These are phyloP conservation scores for Acromyrmex charruanus DNA, from an alignment of 1,140 invertebrate species.

Conservation along the genomic window DNA sequence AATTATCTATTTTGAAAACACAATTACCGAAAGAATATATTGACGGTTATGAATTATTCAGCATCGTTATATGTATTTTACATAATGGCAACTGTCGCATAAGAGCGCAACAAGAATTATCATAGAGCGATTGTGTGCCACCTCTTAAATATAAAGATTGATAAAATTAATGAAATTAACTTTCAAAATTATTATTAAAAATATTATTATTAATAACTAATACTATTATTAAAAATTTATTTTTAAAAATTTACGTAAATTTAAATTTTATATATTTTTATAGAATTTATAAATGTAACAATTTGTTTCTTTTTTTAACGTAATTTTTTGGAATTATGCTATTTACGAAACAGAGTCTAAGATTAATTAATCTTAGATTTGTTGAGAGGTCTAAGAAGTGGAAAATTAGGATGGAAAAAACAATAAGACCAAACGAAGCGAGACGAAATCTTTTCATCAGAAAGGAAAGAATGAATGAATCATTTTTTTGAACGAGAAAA, in stretches of 20 bases:
- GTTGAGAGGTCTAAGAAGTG: neutral
- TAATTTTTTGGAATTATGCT: neutral
- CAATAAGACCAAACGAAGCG: neutral
- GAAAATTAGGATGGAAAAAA: neutral
- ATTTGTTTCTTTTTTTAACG: neutral
- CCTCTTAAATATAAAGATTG: neutral
- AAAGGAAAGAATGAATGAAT: neutral
- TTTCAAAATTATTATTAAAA: neutral
- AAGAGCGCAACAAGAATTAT: neutral
- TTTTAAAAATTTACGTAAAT: no score
- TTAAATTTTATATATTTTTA: neutral
- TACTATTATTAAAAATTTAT: no score
- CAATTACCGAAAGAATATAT: constrained; percentile 64
- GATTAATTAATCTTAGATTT: neutral
- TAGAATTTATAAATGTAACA: neutral
- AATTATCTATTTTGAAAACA: constrained; percentile 76
- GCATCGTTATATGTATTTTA: neutral
- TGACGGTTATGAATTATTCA: constrained; percentile 72
- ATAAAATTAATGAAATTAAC: neutral
- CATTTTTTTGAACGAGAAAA: neutral
- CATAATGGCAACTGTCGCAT: neutral
- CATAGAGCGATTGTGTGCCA: neutral
- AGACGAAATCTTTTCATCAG: neutral
- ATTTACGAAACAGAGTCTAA: neutral
- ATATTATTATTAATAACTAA: no score